These are phyloP conservation scores for Rhyacophila brunnea DNA, from an alignment of 1,140 invertebrate species.

Conservation along the genomic window DNA sequence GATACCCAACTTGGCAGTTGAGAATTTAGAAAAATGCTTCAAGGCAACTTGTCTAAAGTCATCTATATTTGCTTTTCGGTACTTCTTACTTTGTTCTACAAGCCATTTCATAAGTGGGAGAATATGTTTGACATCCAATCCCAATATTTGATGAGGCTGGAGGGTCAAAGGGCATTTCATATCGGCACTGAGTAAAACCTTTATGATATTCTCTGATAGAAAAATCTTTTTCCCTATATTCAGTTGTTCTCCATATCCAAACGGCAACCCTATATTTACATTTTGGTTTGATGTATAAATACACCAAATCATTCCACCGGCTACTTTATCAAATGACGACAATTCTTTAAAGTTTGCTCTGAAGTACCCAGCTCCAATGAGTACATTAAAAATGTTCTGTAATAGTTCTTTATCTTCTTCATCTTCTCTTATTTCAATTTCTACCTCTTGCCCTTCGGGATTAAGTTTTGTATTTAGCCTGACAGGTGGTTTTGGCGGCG, in stretches of 20 bases:
- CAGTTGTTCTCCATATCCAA: constrained; percentile 29
- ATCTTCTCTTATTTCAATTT: constrained; percentile 26
- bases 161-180: constrained; percentile 26
- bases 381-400: constrained; percentile 24
- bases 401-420: constrained; percentile 28
- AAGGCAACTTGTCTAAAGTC: not conserved
- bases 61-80: constrained; percentile 4
- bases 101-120: constrained; percentile 30
- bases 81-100: constrained; percentile 12
- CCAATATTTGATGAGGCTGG: constrained; percentile 32
- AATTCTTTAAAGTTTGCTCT: constrained; percentile 28
- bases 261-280: constrained; percentile 23
- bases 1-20: constrained; percentile 3
- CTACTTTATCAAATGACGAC: constrained; percentile 27
- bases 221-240: constrained; percentile 31
- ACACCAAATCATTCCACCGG: constrained; percentile 32
- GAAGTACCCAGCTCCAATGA: constrained; percentile 29
- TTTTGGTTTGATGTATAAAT: constrained; percentile 25
- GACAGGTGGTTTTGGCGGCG: no score
- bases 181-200: constrained; percentile 19
- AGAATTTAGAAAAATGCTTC: constrained; percentile 2
- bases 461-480: no score
- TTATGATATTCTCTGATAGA: constrained; percentile 31
- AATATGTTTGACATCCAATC: constrained; percentile 30
- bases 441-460: no score